Percentiles rank a stretch among this genome's conserved stretches.
phyloP scores from a whole-genome alignment of 2,888 invertebrate species.

The Orchesella flavescens region DNA sequence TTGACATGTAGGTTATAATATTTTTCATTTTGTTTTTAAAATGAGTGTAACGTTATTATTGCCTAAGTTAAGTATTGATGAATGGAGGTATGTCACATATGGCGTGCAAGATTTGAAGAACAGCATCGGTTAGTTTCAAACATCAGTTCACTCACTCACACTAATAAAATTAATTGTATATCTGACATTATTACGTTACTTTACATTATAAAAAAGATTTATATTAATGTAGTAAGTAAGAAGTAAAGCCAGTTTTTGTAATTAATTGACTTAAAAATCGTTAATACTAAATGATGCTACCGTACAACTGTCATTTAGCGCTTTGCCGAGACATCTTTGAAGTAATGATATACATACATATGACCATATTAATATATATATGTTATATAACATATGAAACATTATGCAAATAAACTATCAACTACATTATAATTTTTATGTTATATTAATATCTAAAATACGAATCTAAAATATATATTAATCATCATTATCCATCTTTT shows the following conservation, averaged over 20 bases:
- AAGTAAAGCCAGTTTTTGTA: no score
- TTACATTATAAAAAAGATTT: neutral
- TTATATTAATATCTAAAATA: no score
- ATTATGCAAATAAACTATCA: neutral
- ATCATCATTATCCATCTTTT: no score
- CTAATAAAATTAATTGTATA: neutral
- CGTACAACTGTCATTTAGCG: constrained; percentile 35
- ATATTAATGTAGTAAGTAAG: neutral
- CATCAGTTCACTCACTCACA: neutral
- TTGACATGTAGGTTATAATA: neutral
- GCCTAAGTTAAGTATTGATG: neutral
- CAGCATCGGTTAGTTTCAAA: neutral
- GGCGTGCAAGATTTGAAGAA: neutral
- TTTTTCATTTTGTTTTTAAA: neutral
- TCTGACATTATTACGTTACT: neutral
- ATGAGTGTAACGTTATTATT: constrained; percentile 2
- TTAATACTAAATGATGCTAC: constrained; percentile 8
- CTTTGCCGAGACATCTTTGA: constrained; percentile 31
- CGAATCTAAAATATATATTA: no score
- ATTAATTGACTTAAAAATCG: neutral
- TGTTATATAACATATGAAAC: constrained; percentile 9
- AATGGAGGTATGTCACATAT: no score
- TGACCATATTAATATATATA: no score
- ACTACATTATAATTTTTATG: neutral
- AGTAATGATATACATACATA: neutral